Evolutionary conservation across 2,797 vertebrate genomes (phyloP).

Genomic region (Petrocephalus schoutedeni): DNA sequence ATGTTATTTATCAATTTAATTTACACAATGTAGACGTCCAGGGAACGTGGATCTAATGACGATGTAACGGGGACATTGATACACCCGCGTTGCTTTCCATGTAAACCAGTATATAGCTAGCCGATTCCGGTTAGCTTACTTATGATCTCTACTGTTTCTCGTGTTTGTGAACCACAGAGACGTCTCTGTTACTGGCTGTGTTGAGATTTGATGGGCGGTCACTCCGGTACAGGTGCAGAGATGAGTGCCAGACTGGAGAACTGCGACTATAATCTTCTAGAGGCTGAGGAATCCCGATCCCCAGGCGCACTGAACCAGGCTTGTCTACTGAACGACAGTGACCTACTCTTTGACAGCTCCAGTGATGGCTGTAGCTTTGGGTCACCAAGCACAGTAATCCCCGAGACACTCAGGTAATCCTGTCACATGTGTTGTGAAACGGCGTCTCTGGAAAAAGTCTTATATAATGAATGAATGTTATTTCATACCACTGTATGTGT

Average conservation of each 20-base stretch:
- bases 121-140: not conserved
- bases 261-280: conserved; percentile 28
- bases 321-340: conserved; percentile 45
- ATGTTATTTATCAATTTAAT: not conserved
- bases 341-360: conserved; percentile 34
- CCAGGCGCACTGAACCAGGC: conserved; percentile 46
- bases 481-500: not conserved
- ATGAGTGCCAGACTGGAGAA: conserved; percentile 41
- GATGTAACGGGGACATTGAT: not conserved
- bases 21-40: too few species aligned
- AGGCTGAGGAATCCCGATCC: conserved; percentile 43
- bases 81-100: not conserved
- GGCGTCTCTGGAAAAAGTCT: not conserved
- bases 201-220: not conserved
- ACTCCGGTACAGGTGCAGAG: conserved; percentile 32
- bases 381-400: conserved; percentile 40
- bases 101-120: not conserved
- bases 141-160: not conserved
- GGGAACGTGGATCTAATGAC: not conserved
- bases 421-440: not conserved
- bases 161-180: not conserved
- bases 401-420: conserved; percentile 64
- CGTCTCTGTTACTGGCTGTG: not conserved
- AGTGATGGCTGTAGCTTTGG: conserved; percentile 5
- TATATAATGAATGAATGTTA: not conserved